A percentile compares a stretch with the other conserved stretches of the same genome.
Conservation (phyloP, 2,113 vertebrate species). For the Danio rerio region GRCz12tu NC_133177.1:38385001-38385500, state of each 20-base stretch:
- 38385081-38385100: background rate
- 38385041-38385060: background rate
- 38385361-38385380: constrained; percentile 95
- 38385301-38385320: constrained; percentile 85
- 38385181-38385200: background rate
- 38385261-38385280: constrained; percentile 65
- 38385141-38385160: background rate
- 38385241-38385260: constrained; percentile 37
- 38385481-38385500: constrained; percentile 7
- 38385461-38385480: constrained; percentile 19
- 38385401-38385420: constrained; percentile 99
- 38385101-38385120: background rate
- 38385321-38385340: constrained; percentile 88
- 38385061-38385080: constrained; percentile 9
- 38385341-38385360: constrained; percentile 95
- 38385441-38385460: constrained; percentile 13
- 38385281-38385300: constrained; percentile 68
- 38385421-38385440: constrained; percentile 93
- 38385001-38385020: constrained; percentile 8
- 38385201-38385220: constrained; percentile 5
- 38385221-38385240: constrained; percentile 34
- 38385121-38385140: background rate
- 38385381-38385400: constrained; percentile 91
- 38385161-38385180: background rate
- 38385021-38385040: background rate